Evolutionary conservation across 2,888 invertebrate species (phyloP).

Genomic region (Nemoura dubitans): DNA sequence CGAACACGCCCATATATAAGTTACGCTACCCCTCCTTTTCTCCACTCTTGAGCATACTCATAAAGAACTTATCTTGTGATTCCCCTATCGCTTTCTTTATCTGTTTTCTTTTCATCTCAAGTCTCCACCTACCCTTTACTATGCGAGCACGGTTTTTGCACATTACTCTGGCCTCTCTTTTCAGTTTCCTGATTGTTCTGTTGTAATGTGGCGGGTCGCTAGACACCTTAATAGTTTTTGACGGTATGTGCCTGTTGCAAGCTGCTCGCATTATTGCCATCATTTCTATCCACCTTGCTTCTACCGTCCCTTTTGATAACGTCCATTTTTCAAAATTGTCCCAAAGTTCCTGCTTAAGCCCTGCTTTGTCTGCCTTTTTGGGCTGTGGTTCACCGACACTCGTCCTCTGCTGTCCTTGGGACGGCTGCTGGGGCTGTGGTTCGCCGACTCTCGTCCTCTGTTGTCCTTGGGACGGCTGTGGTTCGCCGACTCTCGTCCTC

Average conservation of each 20-base stretch:
- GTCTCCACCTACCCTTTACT: background rate
- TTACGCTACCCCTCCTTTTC: slow-evolving; percentile 8
- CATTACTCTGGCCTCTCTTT: slow-evolving; percentile 19
- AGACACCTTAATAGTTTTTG: background rate
- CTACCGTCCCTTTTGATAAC: background rate
- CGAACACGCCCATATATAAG: slow-evolving; percentile 3
- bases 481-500: too few species aligned
- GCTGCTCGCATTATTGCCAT: background rate
- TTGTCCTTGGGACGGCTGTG: too few species aligned
- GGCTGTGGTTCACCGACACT: too few species aligned
- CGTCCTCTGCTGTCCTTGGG: too few species aligned
- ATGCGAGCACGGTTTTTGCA: background rate
- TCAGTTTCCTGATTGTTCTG: slow-evolving; percentile 20
- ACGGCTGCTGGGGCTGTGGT: too few species aligned
- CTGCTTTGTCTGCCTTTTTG: background rate
- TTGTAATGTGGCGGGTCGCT: slow-evolving; percentile 14
- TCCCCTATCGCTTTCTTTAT: background rate
- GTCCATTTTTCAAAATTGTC: background rate
- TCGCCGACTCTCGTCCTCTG: too few species aligned
- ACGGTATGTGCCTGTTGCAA: background rate
- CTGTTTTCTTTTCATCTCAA: slow-evolving; percentile 8
- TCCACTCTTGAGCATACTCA: background rate
- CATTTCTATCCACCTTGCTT: background rate
- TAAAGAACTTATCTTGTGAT: background rate
- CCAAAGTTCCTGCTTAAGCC: background rate